A percentile compares a stretch with the other conserved stretches of the same genome.
These are phyloP conservation scores for Cyrtonyx montezumae DNA, from an alignment of 2,113 vertebrate genomes.

Conservation along the genomic window DNA sequence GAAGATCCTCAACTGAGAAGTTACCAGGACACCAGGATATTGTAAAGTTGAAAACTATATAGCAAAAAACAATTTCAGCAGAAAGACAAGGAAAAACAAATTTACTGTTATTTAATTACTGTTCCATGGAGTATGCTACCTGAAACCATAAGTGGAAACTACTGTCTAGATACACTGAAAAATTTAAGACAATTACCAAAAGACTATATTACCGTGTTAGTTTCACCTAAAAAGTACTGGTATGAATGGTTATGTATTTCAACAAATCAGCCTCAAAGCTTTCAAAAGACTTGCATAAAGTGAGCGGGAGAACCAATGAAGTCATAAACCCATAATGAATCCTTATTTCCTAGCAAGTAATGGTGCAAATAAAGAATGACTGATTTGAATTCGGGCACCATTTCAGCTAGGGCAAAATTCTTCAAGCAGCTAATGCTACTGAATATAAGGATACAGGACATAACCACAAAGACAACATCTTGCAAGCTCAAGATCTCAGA, in stretches of 20 bases:
- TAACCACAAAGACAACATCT: neutral
- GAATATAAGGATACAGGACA: neutral
- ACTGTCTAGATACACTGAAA: neutral
- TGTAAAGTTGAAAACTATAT: neutral
- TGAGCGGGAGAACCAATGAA: neutral
- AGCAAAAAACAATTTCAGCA: neutral
- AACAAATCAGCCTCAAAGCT: neutral
- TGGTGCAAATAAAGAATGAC: fast-evolving
- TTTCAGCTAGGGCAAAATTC: neutral
- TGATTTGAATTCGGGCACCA: neutral
- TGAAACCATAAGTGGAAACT: neutral
- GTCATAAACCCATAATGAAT: neutral
- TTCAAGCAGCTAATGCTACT: neutral
- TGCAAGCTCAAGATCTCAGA: neutral
- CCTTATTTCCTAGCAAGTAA: neutral
- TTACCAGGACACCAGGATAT: neutral
- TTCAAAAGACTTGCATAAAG: neutral
- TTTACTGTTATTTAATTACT: neutral
- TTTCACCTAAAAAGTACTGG: neutral
- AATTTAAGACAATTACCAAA: neutral
- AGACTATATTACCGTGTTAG: neutral
- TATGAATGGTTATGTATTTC: neutral
- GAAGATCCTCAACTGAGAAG: neutral
- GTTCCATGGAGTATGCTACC: neutral
- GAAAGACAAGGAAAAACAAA: neutral